Evolutionary conservation across 2,113 vertebrate genomes (phyloP).

Genomic region (Sylvia atricapilla): DNA sequence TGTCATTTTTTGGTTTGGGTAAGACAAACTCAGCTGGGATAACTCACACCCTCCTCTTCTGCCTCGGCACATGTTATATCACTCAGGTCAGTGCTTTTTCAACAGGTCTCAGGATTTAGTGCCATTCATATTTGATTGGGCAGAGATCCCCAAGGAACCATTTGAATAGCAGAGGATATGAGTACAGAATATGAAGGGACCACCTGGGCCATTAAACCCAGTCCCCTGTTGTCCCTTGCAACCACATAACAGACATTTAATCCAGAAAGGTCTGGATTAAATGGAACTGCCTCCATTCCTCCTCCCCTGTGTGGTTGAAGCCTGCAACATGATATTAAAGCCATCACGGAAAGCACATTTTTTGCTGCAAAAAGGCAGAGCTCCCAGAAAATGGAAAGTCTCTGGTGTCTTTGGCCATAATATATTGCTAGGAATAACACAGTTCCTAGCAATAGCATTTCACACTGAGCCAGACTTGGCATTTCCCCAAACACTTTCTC

Average conservation of each 20-base stretch:
- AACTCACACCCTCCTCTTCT: background rate
- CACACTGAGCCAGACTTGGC: background rate
- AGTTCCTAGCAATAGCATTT: conserved; percentile 20
- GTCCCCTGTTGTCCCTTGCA: conserved; percentile 39
- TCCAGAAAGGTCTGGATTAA: conserved; percentile 25
- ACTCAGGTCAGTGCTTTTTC: background rate
- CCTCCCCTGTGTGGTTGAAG: background rate
- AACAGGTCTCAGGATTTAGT: conserved; percentile 31
- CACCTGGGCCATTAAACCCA: conserved; percentile 29
- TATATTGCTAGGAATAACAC: conserved; percentile 20
- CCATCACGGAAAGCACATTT: background rate
- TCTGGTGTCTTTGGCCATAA: conserved; percentile 39
- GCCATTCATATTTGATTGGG: conserved; percentile 25
- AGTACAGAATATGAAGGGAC: conserved; percentile 29
- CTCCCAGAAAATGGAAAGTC: conserved; percentile 48
- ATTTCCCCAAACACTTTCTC: conserved; percentile 37
- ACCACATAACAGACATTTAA: conserved; percentile 48
- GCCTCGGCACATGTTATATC: background rate
- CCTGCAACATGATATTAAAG: conserved; percentile 46
- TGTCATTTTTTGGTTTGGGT: background rate
- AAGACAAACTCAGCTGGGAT: background rate
- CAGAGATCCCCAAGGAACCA: conserved; percentile 13
- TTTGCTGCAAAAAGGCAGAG: conserved; percentile 40
- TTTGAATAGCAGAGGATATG: conserved; percentile 45
- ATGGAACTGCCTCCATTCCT: background rate